A percentile compares a stretch with the other conserved stretches of the same genome.
These are phyloP conservation scores for Minunthozetes semirufus DNA, from an alignment of 2,888 invertebrate species.

Conservation along the genomic window DNA sequence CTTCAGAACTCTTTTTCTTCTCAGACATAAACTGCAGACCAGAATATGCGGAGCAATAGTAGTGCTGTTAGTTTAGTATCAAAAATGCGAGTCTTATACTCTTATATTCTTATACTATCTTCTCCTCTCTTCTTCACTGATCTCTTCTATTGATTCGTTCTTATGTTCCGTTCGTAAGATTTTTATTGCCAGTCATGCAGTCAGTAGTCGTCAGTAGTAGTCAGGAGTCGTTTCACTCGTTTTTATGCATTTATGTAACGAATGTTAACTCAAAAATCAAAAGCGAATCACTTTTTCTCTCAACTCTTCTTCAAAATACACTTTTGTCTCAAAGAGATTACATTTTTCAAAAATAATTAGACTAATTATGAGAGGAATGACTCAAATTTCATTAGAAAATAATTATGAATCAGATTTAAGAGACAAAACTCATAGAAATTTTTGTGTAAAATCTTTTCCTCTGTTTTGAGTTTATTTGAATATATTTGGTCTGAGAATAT, in stretches of 20 bases:
- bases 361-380: neutral
- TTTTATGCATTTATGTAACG: neutral
- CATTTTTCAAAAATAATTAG: neutral
- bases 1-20: constrained; percentile 28
- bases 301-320: neutral
- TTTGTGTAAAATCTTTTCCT: too few species aligned
- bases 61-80: neutral
- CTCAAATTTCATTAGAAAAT: constrained; percentile 7
- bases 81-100: neutral
- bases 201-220: constrained; percentile 7
- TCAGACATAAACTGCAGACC: constrained; percentile 38
- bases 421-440: too few species aligned
- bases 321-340: neutral
- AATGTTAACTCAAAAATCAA: neutral
- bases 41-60: neutral
- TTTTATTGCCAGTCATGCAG: constrained; percentile 9
- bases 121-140: constrained; percentile 3
- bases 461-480: too few species aligned
- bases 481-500: too few species aligned
- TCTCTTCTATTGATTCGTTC: constrained; percentile 17
- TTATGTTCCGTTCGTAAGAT: neutral
- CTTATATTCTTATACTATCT: too few species aligned
- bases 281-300: neutral
- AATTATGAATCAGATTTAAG: neutral
- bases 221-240: constrained; percentile 8